phyloP scores from a whole-genome alignment of 2,888 invertebrate genomes.

The Zaprionus bogoriensis region DNA sequence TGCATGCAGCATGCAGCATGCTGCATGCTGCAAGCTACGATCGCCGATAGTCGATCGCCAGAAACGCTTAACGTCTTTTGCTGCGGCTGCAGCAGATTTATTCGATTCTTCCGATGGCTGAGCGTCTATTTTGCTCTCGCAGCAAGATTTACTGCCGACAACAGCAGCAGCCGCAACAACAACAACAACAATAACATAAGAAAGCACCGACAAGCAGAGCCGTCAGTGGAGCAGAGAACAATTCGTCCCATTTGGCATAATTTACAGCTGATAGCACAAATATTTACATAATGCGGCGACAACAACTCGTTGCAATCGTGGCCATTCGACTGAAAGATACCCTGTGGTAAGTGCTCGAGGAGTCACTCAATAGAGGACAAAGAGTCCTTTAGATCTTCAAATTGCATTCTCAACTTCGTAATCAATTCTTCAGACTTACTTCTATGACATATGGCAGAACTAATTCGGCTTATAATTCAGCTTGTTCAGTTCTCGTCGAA shows the following conservation, averaged over 20 bases:
- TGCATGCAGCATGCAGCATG: too few relatives aligned
- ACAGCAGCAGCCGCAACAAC: conserved; percentile 13
- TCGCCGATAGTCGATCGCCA: conserved; percentile 52
- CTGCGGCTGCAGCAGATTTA: conserved; percentile 44
- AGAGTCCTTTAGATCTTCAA: too few relatives aligned
- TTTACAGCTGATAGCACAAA: conserved; percentile 24
- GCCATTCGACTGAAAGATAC: neutral
- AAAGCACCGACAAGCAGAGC: conserved; percentile 6
- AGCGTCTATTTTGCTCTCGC: conserved; percentile 33
- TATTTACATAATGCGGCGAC: conserved; percentile 13
- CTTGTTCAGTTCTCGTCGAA: too few relatives aligned
- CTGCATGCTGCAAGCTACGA: neutral
- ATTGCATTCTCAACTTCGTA: too few relatives aligned
- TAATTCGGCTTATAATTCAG: too few relatives aligned
- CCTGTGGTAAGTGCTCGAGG: neutral
- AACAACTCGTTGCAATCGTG: neutral
- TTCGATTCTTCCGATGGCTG: conserved; percentile 35
- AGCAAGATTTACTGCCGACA: conserved; percentile 49
- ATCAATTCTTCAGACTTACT: too few relatives aligned
- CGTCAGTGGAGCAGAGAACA: conserved; percentile 2
- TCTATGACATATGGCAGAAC: too few relatives aligned
- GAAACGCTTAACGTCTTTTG: conserved; percentile 62
- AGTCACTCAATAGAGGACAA: too few relatives aligned
- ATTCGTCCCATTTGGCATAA: conserved; percentile 17
- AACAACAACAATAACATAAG: neutral